phyloP scores from a whole-genome alignment of 2,888 invertebrate species.

The Temnothorax unifasciatus region DNA sequence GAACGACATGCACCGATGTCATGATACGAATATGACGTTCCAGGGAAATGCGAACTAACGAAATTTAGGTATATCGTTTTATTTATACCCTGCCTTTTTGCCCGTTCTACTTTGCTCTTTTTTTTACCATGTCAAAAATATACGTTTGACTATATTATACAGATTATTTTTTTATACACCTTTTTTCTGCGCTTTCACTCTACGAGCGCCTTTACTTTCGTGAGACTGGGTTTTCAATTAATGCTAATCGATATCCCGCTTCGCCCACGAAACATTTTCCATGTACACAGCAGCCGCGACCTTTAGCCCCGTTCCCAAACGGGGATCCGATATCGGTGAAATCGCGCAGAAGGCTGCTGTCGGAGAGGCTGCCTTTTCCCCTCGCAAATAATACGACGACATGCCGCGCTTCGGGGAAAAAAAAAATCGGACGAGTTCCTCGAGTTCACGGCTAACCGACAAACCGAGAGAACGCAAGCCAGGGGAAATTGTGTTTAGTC shows the following conservation, averaged over 20 bases:
- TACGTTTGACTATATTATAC: background rate
- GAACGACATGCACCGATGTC: constrained; percentile 6
- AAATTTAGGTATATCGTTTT: background rate
- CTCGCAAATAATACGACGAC: constrained; percentile 12
- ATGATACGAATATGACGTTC: constrained; percentile 4
- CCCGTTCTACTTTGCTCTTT: background rate
- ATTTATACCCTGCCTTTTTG: background rate
- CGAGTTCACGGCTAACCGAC: constrained; percentile 36
- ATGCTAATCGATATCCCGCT: constrained; percentile 22
- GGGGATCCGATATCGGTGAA: constrained; percentile 38
- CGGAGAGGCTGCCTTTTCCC: background rate
- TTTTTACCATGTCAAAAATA: background rate
- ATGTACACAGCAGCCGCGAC: constrained; percentile 27
- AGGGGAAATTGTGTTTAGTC: constrained; percentile 44
- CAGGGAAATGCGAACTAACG: constrained; percentile 8
- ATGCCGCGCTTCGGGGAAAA: constrained; percentile 2
- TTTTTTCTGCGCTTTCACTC: background rate
- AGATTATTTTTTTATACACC: background rate
- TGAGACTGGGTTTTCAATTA: constrained; percentile 45
- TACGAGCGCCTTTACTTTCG: background rate
- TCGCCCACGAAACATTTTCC: constrained; percentile 32
- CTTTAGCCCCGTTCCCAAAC: constrained; percentile 6
- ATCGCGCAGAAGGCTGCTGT: constrained; percentile 11
- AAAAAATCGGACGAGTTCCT: constrained; percentile 38
- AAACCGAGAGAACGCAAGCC: background rate